Base-by-base conservation (phyloP, 1,140 invertebrate species). In the Heliconius melpomene region DNA sequence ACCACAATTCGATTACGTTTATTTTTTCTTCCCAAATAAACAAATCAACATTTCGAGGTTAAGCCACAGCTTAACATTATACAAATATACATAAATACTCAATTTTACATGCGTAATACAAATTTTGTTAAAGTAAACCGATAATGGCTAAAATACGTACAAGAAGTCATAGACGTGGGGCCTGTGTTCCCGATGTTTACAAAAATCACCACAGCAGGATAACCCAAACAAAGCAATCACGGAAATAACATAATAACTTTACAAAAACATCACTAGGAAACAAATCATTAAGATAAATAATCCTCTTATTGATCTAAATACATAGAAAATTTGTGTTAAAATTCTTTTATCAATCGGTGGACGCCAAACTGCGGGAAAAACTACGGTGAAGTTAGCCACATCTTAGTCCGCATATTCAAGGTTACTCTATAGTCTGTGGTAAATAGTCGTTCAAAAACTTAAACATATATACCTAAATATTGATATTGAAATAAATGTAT, bases 341-440 rank as follows among this genome's bases (percentile, higher is more conserved):
- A 86, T 83, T 90, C 91, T 91, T 90, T 90, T 89, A 87, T 87
- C 88, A 90, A 88, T 92, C 86, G 90, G 91, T 92, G 86, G 93
- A 94, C 93, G 93, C 93, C 90, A 94, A 94, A 93, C 92, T 94
- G 92, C 90, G 91, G 91, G 92, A 93, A 94, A 93, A 93, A 94
- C 92, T 94, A 93, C 88, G 86, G 86, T 85, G 92, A 94, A 93
- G 90, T 90, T 93, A 88, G 92, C 83, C 79, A 82, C 87, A 85
- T 80, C 82, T 89, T 52, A 79, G 80, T 79, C 85, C 75, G 87
- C 83, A 90, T 38, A 84, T 87, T 91, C 90, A 92, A 78, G 90
- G 88, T 88, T 88, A 86, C 82, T 87, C 85, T 88, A 74, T 83
- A 79, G 29, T 93, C 86, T 91, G 87, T 91, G 87, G 74, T 78